Conservation (phyloP, 2,888 invertebrate genomes). For the Micoletzkya japonica region DNA sequence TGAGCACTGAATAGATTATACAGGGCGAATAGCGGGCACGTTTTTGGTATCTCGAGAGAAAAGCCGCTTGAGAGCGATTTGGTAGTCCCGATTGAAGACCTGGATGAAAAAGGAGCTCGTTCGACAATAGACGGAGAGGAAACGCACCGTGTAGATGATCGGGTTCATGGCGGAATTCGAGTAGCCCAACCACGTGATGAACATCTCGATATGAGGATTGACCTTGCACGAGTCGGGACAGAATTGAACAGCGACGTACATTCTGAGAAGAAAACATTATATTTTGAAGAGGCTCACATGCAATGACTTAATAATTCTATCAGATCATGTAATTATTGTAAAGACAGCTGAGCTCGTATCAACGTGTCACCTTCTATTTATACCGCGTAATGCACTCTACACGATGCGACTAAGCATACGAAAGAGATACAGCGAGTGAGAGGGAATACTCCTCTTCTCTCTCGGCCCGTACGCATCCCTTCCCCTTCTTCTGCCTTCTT, state of each 20-base stretch:
- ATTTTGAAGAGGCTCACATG: neutral
- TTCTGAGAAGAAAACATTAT: conserved; percentile 41
- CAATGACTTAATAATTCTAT: neutral
- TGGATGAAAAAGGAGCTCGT: conserved; percentile 23
- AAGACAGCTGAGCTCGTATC: no score
- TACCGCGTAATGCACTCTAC: neutral
- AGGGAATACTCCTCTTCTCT: no score
- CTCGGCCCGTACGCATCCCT: no score
- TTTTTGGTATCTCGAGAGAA: conserved; percentile 48
- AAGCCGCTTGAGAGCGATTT: conserved; percentile 62
- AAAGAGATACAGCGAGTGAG: no score
- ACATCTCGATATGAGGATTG: conserved; percentile 63
- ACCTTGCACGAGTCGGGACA: conserved; percentile 51
- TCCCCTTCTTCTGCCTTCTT: no score
- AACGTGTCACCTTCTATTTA: neutral
- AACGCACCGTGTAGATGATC: conserved; percentile 61
- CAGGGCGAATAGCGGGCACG: conserved; percentile 26
- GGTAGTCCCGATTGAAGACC: conserved; percentile 64
- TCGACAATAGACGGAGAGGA: neutral
- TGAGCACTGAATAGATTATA: neutral
- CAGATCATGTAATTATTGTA: neutral
- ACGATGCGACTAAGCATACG: no score
- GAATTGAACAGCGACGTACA: conserved; percentile 63
- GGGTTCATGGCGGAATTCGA: conserved; percentile 64
- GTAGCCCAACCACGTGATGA: conserved; percentile 64